phyloP scores from a whole-genome alignment of 1,140 invertebrate species.

The Drosophila jambulina region DNA sequence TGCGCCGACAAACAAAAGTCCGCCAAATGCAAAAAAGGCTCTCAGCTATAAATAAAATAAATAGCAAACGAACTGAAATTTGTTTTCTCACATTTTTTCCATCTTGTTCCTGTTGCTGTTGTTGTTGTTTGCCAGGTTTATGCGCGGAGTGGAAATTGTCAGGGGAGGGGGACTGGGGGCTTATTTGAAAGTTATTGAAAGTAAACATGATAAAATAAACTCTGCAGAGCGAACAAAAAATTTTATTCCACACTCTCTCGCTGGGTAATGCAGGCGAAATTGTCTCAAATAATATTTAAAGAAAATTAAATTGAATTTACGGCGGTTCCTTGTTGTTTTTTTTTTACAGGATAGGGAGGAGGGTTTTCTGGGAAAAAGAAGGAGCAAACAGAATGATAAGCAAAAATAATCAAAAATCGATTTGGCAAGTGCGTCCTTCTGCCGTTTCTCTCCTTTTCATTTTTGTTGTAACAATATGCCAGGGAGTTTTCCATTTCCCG shows the following conservation, averaged over 20 bases:
- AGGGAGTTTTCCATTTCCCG: constrained; percentile 36
- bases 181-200: constrained; percentile 73
- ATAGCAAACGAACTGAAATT: constrained; percentile 63
- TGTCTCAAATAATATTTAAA: constrained; percentile 83
- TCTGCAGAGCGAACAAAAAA: constrained; percentile 47
- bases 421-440: constrained; percentile 67
- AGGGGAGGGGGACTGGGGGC: not conserved
- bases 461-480: constrained; percentile 73
- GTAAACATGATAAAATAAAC: constrained; percentile 78
- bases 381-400: constrained; percentile 67
- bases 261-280: constrained; percentile 69
- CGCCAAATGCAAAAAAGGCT: constrained; percentile 69
- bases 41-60: constrained; percentile 79
- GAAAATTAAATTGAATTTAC: constrained; percentile 84
- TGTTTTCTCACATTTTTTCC: constrained; percentile 12
- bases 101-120: not conserved
- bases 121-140: constrained; percentile 56
- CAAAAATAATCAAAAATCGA: constrained; percentile 82
- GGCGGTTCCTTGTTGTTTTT: constrained; percentile 44
- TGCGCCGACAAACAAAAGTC: constrained; percentile 78
- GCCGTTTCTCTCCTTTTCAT: not conserved
- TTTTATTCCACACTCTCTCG: constrained; percentile 41
- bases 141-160: constrained; percentile 56
- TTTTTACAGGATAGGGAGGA: not conserved
- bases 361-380: constrained; percentile 1